Base-by-base conservation (phyloP, 2,113 vertebrate genomes). In the Lethenteron camtschaticum region DNA sequence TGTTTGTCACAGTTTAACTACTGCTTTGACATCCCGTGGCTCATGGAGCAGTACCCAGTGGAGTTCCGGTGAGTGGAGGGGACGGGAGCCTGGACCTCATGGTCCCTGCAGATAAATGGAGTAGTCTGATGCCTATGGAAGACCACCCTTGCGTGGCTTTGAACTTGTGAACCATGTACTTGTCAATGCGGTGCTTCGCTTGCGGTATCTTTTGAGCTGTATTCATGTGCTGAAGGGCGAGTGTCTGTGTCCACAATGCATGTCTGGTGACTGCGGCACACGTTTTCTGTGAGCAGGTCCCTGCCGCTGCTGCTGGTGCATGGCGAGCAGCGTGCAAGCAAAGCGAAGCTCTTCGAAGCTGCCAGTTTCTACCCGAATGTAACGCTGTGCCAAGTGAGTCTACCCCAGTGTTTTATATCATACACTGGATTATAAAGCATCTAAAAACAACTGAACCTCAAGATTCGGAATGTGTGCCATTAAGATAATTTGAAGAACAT, bases 11-110 rank as follows among this genome's bases (percentile, higher is more conserved):
- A 99, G 94, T 97, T 99, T 79, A 99, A 99, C 79, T 99, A 97
- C 80, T 99, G 94, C 76, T 87, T 99, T 74, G 89, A 99, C 14
- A 81, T 99, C 70, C 76, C 77, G 59, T 99, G 94, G 94, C 87
- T 97, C 73, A 75, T 97, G 8, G 76, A 78, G 70, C 94, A 97
- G 73, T 99, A 89, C 72, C 87, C 94, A 0, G 73, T 79, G 18
- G 87, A 95, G 74, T 99, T 92, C 76, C 85, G 92, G 94, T 96
- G 76, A 77, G 80, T 74, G 58, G n/a, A 8, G n/a, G 63, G 10
- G 63, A 16, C 9, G 9, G n/a, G 10, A 66, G 63, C n/a, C 9
- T 9, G 63, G n/a, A 66, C n/a, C n/a, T 66, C 24, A 8, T 11
- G 13, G 16, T 18, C 59, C 71, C 12, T 11, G 20, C 11, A 4